Evolutionary conservation across 1,140 invertebrate species (phyloP), one percentile per base, ranked within the genome.

Genomic region (Caenorhabditis tropicalis): DNA sequence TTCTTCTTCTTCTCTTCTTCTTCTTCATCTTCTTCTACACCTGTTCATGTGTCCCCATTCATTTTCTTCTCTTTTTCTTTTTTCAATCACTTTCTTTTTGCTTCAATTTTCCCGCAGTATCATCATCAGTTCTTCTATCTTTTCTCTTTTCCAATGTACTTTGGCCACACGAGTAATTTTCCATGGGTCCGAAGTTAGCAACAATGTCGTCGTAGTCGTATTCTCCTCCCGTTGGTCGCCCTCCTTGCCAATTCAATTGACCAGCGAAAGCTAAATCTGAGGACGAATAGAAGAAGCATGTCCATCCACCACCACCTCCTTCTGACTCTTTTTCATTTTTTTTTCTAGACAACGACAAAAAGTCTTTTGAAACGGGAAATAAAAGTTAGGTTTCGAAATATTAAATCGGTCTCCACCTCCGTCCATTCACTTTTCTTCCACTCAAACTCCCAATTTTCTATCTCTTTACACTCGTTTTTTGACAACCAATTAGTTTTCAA

Each of bases 31-130:
- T 27, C 10, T 27, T 27, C 65, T 74, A 74, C 65, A 74, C 65
- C 65, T 74, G 65, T 74, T 74, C 65, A 74, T 74, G 65, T 74
- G 36, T 82, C 81, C 49, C 53, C 24, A 46, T 82, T 82, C 39
- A 43, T 65, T 53, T 43, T 29, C 51, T 58, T 46, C 31, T 65
- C 24, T 51, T 58, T 12, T 10, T 70, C 39, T 21, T 27, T 43
- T 27, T 53, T 65, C 36, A 43, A 74, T 43, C 65, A 43, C 36
- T 74, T 27, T 43, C 33, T 70, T 70, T 19, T n/a, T 43, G 16
- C 29, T 43, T 39, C 65, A 36, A n/a, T 24, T n/a, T n/a, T n/a
- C 12, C 24, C 29, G 7, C 27, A 74, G 10, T 16, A 21, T 29
- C n/a, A n/a, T 21, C 65, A 74, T 74, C 65, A 74, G 36, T 74